These are phyloP conservation scores for Thera britannica DNA, from an alignment of 2,888 invertebrate genomes.

Conservation along the genomic window DNA sequence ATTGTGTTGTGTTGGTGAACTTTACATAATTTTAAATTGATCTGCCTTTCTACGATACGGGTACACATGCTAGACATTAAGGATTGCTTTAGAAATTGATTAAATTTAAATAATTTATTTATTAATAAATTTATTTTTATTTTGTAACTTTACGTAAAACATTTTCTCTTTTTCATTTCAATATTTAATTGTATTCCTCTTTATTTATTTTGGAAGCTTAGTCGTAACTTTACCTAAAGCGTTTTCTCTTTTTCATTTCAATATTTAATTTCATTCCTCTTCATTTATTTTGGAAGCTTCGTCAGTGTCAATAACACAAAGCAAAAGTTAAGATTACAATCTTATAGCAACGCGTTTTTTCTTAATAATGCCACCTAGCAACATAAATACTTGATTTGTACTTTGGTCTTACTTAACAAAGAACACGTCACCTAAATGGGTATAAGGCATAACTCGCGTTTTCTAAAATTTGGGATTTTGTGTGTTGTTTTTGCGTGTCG, in stretches of 20 bases:
- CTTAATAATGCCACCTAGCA: too few relatives aligned
- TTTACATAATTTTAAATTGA: conserved; percentile 21
- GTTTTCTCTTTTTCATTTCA: too few relatives aligned
- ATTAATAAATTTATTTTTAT: conserved; percentile 5
- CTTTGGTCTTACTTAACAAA: not conserved
- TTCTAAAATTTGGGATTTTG: conserved; percentile 8
- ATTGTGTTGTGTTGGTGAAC: not conserved
- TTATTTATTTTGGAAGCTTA: not conserved
- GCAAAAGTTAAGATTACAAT: too few relatives aligned
- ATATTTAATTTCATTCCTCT: not conserved
- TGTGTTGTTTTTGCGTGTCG: conserved; percentile 17
- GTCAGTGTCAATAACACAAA: not conserved
- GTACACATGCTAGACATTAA: conserved; percentile 21
- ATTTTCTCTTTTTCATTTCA: too few relatives aligned
- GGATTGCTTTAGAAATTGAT: conserved; percentile 4
- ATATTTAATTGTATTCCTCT: too few relatives aligned
- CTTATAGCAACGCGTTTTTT: too few relatives aligned
- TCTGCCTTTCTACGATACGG: conserved; percentile 33
- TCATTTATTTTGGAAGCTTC: conserved; percentile 5
- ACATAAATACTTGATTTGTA: too few relatives aligned
- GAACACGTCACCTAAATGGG: not conserved
- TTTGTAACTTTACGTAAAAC: conserved; percentile 10
- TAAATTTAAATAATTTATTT: not conserved
- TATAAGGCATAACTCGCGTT: conserved; percentile 10
- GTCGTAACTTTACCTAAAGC: conserved; percentile 8